Evolutionary conservation across 2,888 invertebrate species (phyloP).

Genomic region (Synergus japonicus): DNA sequence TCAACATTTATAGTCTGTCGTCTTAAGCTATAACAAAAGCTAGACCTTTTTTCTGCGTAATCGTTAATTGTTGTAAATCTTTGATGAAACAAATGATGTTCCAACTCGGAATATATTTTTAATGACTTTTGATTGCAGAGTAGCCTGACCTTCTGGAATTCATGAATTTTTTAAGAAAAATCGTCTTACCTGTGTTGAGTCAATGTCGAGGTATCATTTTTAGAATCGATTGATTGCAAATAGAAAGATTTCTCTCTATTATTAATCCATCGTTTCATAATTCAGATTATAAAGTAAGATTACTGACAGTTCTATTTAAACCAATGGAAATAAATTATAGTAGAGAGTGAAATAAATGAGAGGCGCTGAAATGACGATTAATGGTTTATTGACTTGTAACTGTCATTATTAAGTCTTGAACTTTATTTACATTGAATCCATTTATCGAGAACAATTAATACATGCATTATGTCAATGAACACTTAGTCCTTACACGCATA

Average conservation of each 20-base stretch:
- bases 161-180: not conserved
- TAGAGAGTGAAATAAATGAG: not conserved
- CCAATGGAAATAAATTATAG: not conserved
- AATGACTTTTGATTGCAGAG: not conserved
- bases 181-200: not conserved
- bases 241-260: not conserved
- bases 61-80: too few species aligned
- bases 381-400: slow-evolving; percentile 35
- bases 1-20: too few species aligned
- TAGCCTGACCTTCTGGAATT: not conserved
- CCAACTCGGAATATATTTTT: not conserved
- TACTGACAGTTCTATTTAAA: not conserved
- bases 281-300: too few species aligned
- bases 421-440: slow-evolving; percentile 64
- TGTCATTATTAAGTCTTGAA: slow-evolving; percentile 25
- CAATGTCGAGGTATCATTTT: too few species aligned
- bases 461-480: slow-evolving; percentile 51
- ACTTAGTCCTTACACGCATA: slow-evolving; percentile 1
- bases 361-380: not conserved
- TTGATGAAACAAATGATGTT: not conserved
- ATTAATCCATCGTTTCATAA: too few species aligned
- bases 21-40: too few species aligned
- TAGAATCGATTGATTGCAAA: not conserved
- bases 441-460: slow-evolving; percentile 51
- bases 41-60: too few species aligned